These are phyloP conservation scores for Psephotus haematonotus DNA, from an alignment of 2,113 vertebrate genomes.

Conservation along the genomic window DNA sequence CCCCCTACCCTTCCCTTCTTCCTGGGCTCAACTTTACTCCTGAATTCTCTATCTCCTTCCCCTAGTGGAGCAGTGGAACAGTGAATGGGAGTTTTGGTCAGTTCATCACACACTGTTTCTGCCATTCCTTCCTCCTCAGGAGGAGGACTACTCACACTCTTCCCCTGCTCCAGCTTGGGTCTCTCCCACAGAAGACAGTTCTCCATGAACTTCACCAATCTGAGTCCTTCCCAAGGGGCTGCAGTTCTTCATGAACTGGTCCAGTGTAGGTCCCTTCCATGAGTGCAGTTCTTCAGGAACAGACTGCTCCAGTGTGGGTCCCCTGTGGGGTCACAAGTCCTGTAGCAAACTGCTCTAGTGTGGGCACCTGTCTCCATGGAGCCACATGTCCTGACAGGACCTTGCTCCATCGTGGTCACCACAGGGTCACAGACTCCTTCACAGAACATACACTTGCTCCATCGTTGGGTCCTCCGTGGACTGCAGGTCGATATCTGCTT, in stretches of 20 bases:
- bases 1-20: neutral
- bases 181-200: neutral
- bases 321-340: neutral
- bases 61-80: too few relatives aligned
- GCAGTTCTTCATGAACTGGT: neutral
- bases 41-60: neutral
- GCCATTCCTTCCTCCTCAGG: neutral
- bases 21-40: neutral
- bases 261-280: too few relatives aligned
- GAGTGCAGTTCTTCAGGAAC: neutral
- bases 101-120: neutral
- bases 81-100: neutral
- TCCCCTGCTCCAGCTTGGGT: neutral
- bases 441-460: neutral
- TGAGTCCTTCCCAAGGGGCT: neutral
- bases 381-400: neutral
- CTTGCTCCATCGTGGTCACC: neutral
- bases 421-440: neutral
- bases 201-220: neutral
- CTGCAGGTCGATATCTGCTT: neutral
- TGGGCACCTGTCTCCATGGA: neutral
- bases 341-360: neutral
- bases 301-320: neutral
- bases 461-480: accelerated
- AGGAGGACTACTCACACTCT: neutral